phyloP scores from a whole-genome alignment of 2,797 vertebrate species.

The Sphenodon punctatus region DNA sequence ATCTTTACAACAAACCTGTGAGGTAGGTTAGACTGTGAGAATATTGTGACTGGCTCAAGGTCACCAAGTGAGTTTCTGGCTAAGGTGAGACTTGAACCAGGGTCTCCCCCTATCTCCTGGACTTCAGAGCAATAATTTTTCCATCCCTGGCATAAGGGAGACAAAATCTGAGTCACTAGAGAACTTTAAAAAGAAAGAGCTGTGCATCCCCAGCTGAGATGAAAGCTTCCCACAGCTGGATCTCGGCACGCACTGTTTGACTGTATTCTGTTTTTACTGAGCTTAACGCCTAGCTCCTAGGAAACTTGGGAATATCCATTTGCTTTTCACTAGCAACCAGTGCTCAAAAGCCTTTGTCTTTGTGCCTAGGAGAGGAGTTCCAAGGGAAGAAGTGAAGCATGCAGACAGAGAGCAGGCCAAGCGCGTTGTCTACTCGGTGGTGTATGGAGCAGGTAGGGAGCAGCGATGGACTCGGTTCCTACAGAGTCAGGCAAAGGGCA shows the following conservation, averaged over 20 bases:
- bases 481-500: too few relatives aligned
- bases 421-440: slow-evolving; percentile 86
- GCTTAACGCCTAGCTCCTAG: slow-evolving; percentile 2
- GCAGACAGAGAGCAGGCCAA: slow-evolving; percentile 89
- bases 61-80: too few relatives aligned
- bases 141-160: too few relatives aligned
- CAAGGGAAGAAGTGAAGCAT: slow-evolving; percentile 73
- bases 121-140: too few relatives aligned
- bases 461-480: too few relatives aligned
- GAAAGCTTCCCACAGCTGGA: neutral
- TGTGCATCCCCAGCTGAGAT: neutral
- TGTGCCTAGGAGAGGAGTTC: slow-evolving; percentile 82
- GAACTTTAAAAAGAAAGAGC: neutral
- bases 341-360: neutral
- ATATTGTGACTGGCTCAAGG: too few relatives aligned
- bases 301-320: neutral
- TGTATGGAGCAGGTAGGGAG: slow-evolving; percentile 91
- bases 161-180: neutral
- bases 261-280: neutral
- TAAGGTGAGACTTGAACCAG: too few relatives aligned
- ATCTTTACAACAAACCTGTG: too few relatives aligned
- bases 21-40: too few relatives aligned
- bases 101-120: too few relatives aligned
- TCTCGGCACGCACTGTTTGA: neutral
- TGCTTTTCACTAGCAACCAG: neutral